phyloP scores from a whole-genome alignment of 2,113 vertebrate genomes.

The Ictalurus punctatus region DNA sequence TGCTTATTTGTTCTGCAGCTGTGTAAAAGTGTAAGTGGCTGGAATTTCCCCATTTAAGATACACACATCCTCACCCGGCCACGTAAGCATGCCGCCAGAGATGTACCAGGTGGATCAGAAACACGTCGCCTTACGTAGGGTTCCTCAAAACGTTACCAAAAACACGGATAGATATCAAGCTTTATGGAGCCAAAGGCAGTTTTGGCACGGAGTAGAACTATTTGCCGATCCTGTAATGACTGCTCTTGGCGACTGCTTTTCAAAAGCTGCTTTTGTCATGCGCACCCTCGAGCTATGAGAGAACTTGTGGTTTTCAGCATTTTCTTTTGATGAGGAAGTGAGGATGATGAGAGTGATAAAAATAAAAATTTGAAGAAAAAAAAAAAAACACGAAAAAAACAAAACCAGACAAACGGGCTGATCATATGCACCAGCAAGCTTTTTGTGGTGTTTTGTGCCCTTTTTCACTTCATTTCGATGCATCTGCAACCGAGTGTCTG shows the following conservation, averaged over 20 bases:
- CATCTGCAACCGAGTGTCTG: slow-evolving; percentile 38
- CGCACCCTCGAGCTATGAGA: slow-evolving; percentile 44
- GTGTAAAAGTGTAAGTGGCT: slow-evolving; percentile 40
- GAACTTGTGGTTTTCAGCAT: slow-evolving; percentile 72
- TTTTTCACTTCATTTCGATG: slow-evolving; percentile 27
- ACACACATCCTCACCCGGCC: slow-evolving; percentile 42
- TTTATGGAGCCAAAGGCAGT: neutral
- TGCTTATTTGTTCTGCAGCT: slow-evolving; percentile 23
- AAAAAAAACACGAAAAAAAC: neutral
- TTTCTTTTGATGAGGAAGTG: slow-evolving; percentile 71
- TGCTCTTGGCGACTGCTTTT: slow-evolving; percentile 15
- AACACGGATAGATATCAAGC: neutral
- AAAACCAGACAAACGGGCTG: neutral
- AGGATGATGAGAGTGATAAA: slow-evolving; percentile 60
- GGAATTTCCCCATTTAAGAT: slow-evolving; percentile 52
- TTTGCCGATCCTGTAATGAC: slow-evolving; percentile 6
- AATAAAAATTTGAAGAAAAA: slow-evolving; percentile 28
- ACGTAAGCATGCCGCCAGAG: slow-evolving; percentile 29
- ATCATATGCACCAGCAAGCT: slow-evolving; percentile 46
- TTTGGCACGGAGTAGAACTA: slow-evolving; percentile 9
- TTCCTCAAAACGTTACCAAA: neutral
- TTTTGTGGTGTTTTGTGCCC: slow-evolving; percentile 45
- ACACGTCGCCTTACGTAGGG: neutral
- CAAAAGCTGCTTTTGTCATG: slow-evolving; percentile 52
- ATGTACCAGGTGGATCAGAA: slow-evolving; percentile 28